A percentile compares a stretch with the other conserved stretches of the same genome.
These are phyloP conservation scores for Lasioglossum baleicum DNA, from an alignment of 1,140 invertebrate genomes.

Conservation along the genomic window DNA sequence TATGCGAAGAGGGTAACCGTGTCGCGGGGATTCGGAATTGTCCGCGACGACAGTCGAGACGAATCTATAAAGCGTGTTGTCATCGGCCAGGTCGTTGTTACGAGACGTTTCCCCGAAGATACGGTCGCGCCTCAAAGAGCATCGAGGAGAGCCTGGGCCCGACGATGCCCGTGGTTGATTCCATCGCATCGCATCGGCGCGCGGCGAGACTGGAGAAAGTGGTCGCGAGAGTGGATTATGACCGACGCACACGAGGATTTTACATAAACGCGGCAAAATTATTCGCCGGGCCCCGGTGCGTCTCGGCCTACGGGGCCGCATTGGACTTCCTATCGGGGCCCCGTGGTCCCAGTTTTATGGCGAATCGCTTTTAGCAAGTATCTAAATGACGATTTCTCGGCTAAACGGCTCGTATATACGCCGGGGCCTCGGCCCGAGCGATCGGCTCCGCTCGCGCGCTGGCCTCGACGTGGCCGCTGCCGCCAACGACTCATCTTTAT, in stretches of 20 bases:
- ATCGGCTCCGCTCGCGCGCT: background rate
- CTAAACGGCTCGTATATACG: conserved; percentile 59
- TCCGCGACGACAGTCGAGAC: too few species aligned
- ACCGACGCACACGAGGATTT: conserved; percentile 44
- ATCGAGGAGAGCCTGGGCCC: background rate
- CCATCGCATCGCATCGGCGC: background rate
- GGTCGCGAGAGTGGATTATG: conserved; percentile 25
- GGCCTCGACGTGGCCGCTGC: background rate
- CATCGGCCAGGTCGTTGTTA: background rate
- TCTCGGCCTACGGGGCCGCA: conserved; percentile 29
- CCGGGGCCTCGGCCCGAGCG: background rate
- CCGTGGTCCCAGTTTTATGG: conserved; percentile 73
- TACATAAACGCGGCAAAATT: conserved; percentile 51
- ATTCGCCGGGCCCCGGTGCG: conserved; percentile 10
- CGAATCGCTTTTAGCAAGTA: conserved; percentile 78
- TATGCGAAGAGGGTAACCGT: too few species aligned
- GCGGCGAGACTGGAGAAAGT: background rate
- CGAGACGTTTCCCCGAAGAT: background rate
- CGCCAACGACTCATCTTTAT: conserved; percentile 20
- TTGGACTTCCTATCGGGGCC: conserved; percentile 70
- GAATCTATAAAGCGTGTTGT: conserved; percentile 4
- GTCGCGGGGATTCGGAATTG: too few species aligned
- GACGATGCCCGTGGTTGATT: conserved; percentile 10
- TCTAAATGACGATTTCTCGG: conserved; percentile 75
- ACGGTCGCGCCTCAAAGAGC: background rate